Evolutionary conservation across 1,140 invertebrate genomes (phyloP).

Genomic region (Drosophila guanche): DNA sequence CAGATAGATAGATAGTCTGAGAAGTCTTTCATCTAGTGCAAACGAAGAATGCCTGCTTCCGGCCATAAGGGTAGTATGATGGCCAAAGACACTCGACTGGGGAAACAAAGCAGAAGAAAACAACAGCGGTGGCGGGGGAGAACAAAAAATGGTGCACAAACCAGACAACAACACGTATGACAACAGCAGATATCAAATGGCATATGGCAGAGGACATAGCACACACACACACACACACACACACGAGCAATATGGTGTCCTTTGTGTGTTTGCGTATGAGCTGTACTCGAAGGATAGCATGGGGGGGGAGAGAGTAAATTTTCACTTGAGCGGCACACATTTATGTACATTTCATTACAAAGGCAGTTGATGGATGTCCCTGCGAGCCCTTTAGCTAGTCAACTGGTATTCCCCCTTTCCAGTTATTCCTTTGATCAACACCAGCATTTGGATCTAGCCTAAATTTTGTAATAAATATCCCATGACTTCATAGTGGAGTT

Average conservation of each 20-base stretch:
- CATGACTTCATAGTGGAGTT: constrained; percentile 38
- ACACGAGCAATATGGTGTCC: constrained; percentile 8
- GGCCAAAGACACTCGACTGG: constrained; percentile 1
- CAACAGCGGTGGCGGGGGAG: background rate
- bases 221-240: constrained; percentile 10
- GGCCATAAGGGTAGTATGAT: constrained; percentile 22
- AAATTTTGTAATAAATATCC: constrained; percentile 44
- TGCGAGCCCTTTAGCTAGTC: background rate
- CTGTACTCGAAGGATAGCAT: constrained; percentile 17
- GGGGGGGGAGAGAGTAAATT: constrained; percentile 38
- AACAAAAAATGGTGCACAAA: constrained; percentile 11
- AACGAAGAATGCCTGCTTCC: constrained; percentile 11
- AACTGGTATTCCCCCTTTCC: background rate
- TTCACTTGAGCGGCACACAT: constrained; percentile 15
- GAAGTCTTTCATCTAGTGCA: background rate
- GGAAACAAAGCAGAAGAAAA: constrained; percentile 6
- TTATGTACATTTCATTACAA: constrained; percentile 54
- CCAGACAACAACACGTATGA: constrained; percentile 33
- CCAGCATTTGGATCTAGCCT: constrained; percentile 21
- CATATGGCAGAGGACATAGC: constrained; percentile 5
- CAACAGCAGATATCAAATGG: constrained; percentile 68
- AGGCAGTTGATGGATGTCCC: constrained; percentile 20
- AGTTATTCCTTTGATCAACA: background rate
- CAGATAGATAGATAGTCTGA: background rate
- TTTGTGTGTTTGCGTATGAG: constrained; percentile 43